Evolutionary conservation across 2,797 vertebrate genomes (phyloP).

Genomic region (Lates japonicus): DNA sequence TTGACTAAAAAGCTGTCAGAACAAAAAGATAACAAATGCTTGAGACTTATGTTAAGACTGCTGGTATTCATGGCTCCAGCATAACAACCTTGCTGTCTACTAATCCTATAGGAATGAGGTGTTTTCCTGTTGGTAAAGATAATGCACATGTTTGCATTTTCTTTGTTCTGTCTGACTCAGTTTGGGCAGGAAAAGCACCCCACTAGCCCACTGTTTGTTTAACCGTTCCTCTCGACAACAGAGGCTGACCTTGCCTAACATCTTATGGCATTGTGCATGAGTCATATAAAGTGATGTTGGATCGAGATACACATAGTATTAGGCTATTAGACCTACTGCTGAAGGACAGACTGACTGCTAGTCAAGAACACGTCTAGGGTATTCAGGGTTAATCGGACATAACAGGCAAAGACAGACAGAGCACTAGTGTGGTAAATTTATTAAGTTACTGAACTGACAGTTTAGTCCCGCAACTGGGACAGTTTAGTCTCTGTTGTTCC

Average conservation of each 20-base stretch:
- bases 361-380: not conserved
- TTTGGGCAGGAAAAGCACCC: constrained; percentile 74
- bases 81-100: constrained; percentile 14
- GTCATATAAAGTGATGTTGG: constrained; percentile 64
- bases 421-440: constrained; percentile 2
- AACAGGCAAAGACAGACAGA: constrained; percentile 18
- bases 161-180: constrained; percentile 76
- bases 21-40: not conserved
- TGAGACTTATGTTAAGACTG: constrained; percentile 5
- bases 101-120: constrained; percentile 46
- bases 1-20: not conserved
- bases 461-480: not conserved
- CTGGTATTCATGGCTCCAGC: constrained; percentile 35
- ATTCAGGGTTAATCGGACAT: constrained; percentile 6
- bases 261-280: constrained; percentile 54
- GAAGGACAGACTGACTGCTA: constrained; percentile 4
- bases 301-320: constrained; percentile 30
- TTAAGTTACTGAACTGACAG: constrained; percentile 21
- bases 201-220: constrained; percentile 70
- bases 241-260: constrained; percentile 65
- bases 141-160: constrained; percentile 75
- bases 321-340: constrained; percentile 8
- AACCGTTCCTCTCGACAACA: constrained; percentile 74
- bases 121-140: constrained; percentile 64
- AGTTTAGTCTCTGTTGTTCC: constrained; percentile 25